Evolutionary conservation across 2,888 invertebrate species (phyloP), one percentile per base, ranked within the genome.

Genomic region (Limnephilus rhombicus): DNA sequence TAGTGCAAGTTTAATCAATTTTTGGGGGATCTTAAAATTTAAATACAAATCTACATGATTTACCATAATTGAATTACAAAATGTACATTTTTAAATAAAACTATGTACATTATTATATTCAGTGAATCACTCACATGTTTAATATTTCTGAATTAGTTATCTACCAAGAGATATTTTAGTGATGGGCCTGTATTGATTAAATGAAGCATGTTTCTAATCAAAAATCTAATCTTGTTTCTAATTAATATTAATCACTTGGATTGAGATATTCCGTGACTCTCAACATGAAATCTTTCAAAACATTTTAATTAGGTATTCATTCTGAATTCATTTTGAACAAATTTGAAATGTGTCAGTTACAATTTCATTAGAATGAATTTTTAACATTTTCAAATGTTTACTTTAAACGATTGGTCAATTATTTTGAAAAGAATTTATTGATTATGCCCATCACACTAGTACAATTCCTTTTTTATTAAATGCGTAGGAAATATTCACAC

Each of bases 11-110:
- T 68, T 68, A 68, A 68, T 68, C 24, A 68, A 24, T 68, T 68
- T 53, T 68, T 68, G 5, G 68, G 68, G 24, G 24, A 24, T 68
- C 68, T 68, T 68, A 68, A 68, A 68, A 68, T 68, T 68, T 24
- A 68, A n/a, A 24, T 68, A 68, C 53, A 68, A 68, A 68, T 68
- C 68, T 68, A 24, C 24, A 68, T 24, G 68, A 24, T 68, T 68
- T 9, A 68, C 68, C 68, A n/a, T 24, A 68, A 24, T 68, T 68
- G 68, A 68, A 68, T 68, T 68, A 68, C 24, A 68, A 68, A 68
- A 68, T 68, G 68, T 68, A 68, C 68, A 68, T 68, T 68, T 68
- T 68, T 68, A 68, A 68, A 68, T 68, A 68, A 68, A 68, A 68
- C 68, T 68, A 68, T 68, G 24, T 68, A n/a, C 68, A 68, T 68